Conservation (phyloP, 1,140 invertebrate genomes). For the Trichonephila clavata region DNA sequence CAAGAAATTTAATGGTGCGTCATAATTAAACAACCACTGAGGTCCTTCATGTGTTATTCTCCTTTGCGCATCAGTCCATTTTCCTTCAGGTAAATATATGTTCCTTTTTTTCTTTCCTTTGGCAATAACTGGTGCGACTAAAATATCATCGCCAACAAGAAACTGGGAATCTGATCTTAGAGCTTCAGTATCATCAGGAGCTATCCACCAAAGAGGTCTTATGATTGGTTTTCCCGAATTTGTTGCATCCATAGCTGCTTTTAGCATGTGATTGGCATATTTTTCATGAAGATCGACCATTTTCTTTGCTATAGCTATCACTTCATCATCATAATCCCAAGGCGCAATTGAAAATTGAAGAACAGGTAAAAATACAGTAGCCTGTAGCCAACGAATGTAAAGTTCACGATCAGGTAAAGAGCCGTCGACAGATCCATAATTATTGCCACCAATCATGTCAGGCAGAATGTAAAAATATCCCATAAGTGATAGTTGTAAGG, state of each 20-base stretch:
- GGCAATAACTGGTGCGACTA: slow-evolving; percentile 91
- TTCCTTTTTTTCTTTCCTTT: slow-evolving; percentile 86
- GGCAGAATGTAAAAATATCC: slow-evolving; percentile 93
- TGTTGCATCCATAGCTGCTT: slow-evolving; percentile 79
- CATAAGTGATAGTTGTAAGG: slow-evolving; percentile 86
- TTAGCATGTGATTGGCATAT: slow-evolving; percentile 85
- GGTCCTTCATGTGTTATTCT: slow-evolving; percentile 83
- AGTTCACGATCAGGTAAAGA: slow-evolving; percentile 86
- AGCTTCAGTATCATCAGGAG: slow-evolving; percentile 79
- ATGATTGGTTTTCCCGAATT: slow-evolving; percentile 79
- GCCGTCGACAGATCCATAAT: slow-evolving; percentile 80
- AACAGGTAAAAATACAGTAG: slow-evolving; percentile 91
- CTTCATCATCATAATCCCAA: slow-evolving; percentile 91
- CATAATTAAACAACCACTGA: slow-evolving; percentile 85
- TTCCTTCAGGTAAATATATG: slow-evolving; percentile 88
- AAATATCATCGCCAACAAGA: slow-evolving; percentile 89
- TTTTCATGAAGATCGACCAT: slow-evolving; percentile 87
- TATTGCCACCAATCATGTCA: slow-evolving; percentile 96
- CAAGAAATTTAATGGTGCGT: slow-evolving; percentile 85
- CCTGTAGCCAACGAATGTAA: slow-evolving; percentile 94
- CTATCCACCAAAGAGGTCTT: slow-evolving; percentile 82
- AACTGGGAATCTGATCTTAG: slow-evolving; percentile 84
- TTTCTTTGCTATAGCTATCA: slow-evolving; percentile 85
- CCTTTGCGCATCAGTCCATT: slow-evolving; percentile 84
- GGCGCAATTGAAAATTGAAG: slow-evolving; percentile 94